These are phyloP conservation scores for Eumacrocentrus americanus DNA, from an alignment of 2,888 invertebrate species.

Conservation along the genomic window DNA sequence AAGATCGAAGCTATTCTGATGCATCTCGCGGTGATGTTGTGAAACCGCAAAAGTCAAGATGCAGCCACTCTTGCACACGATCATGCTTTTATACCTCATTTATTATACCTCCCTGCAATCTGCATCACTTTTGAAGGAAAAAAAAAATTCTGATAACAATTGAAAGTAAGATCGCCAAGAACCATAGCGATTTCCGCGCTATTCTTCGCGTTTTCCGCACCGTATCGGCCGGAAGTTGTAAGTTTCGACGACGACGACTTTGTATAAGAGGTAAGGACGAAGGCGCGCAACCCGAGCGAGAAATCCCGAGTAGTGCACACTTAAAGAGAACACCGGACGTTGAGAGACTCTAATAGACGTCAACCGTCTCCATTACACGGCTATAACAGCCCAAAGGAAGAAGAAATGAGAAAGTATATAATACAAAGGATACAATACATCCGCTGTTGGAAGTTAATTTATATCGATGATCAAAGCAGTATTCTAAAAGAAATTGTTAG, in stretches of 20 bases:
- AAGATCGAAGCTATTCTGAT: background rate
- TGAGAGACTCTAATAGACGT: slow-evolving; percentile 15
- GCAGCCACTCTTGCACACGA: slow-evolving; percentile 10
- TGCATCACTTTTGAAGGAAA: slow-evolving; percentile 1
- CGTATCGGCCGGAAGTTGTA: slow-evolving; percentile 42
- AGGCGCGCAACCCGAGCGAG: background rate
- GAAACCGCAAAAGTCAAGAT: slow-evolving; percentile 14
- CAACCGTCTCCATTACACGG: background rate
- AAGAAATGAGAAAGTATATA: background rate
- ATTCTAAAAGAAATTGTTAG: too few species aligned
- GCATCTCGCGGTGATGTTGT: background rate
- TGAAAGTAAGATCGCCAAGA: slow-evolving; percentile 3
- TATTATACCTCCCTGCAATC: background rate
- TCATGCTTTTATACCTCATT: slow-evolving; percentile 4
- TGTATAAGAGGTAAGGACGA: background rate
- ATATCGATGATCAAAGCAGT: too few species aligned
- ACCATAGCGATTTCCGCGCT: slow-evolving; percentile 3
- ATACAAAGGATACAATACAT: background rate
- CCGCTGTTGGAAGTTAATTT: background rate
- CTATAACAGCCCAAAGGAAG: background rate
- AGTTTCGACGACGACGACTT: slow-evolving; percentile 30
- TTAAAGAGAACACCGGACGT: slow-evolving; percentile 15
- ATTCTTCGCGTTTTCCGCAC: slow-evolving; percentile 13
- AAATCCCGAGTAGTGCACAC: slow-evolving; percentile 6
- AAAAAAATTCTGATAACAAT: slow-evolving; percentile 10